Base-by-base conservation (phyloP, 2,113 vertebrate species). In the Poecilia latipinna region DNA sequence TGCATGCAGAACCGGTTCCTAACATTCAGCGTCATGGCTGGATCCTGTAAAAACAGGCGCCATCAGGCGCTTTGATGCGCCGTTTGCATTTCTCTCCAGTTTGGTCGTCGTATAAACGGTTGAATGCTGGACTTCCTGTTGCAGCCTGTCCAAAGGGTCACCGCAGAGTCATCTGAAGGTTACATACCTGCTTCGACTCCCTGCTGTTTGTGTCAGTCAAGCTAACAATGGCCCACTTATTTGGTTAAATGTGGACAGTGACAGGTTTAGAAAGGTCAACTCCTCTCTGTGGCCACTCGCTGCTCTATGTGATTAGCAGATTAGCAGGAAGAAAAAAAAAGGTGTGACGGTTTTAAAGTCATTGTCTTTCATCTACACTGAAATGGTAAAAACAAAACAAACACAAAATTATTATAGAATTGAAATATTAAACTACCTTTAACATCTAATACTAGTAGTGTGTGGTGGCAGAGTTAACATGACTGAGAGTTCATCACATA, bases 161-260 rank as follows among this genome's bases (percentile, higher is more conserved):
- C 17, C 68, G 39, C 44, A 65, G 64, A 68, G 70, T 64, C 39
- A 80, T 83, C 85, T 73, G 70, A 64, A 78, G 80, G 87, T 91
- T 81, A 88, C 42, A 26, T 64, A 78, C 26, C 68, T 71, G 75
- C 65, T 68, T 69, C 44, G 78, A 66, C 69, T 62, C 62, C 88
- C 62, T 77, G 82, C 88, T 91, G 89, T 70, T 75, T 75, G 79
- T 84, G 88, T 89, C 91, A 86, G 62, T 87, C 90, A 90, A 86
- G 81, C 84, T 85, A 88, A 91, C 90, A 91, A 91, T 90, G 84
- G 82, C 68, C 80, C 82, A 82, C 83, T 92, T 88, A 83, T 88
- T 90, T 90, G 71, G 72, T 39, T 78, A 82, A 79, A 86, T 85
- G 74, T 86, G 78, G 84, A 84, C 86, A 86, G 83, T 73, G 80